A percentile compares a stretch with the other conserved stretches of the same genome.
phyloP scores from a whole-genome alignment of 2,888 invertebrate genomes.

The Mythimna lalbum region DNA sequence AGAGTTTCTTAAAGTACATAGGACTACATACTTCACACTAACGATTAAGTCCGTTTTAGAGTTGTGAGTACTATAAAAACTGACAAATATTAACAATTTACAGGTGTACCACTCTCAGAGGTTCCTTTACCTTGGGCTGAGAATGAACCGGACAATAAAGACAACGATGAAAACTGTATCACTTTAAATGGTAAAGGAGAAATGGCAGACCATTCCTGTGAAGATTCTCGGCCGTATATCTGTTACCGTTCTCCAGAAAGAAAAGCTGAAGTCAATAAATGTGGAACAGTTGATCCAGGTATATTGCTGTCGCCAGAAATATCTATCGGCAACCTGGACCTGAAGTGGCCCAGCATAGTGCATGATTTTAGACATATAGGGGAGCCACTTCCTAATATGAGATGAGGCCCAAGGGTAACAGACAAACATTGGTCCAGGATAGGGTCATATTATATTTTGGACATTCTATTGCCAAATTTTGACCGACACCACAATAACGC shows the following conservation, averaged over 20 bases:
- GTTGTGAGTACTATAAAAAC: not conserved
- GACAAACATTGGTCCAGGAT: no score
- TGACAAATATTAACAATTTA: not conserved
- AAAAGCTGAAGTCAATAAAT: slow-evolving; percentile 27
- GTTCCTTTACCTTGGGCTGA: slow-evolving; percentile 46
- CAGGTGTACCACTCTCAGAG: slow-evolving; percentile 51
- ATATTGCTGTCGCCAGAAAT: no score
- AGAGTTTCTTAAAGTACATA: not conserved
- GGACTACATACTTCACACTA: no score
- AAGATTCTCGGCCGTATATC: slow-evolving; percentile 42
- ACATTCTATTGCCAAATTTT: no score
- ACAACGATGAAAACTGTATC: slow-evolving; percentile 53
- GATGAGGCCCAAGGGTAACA: no score
- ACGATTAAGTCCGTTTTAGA: not conserved
- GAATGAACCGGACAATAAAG: slow-evolving; percentile 52
- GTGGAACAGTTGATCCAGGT: slow-evolving; percentile 54
- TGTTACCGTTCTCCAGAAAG: slow-evolving; percentile 36
- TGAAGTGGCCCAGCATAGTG: no score
- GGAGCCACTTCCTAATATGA: no score
- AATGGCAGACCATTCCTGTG: slow-evolving; percentile 42
- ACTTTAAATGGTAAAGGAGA: slow-evolving; percentile 44
- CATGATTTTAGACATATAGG: no score
- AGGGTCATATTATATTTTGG: no score
- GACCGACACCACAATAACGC: no score
- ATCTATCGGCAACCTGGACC: not conserved